phyloP scores from a whole-genome alignment of 2,797 vertebrate genomes.

The Fundulus diaphanus region DNA sequence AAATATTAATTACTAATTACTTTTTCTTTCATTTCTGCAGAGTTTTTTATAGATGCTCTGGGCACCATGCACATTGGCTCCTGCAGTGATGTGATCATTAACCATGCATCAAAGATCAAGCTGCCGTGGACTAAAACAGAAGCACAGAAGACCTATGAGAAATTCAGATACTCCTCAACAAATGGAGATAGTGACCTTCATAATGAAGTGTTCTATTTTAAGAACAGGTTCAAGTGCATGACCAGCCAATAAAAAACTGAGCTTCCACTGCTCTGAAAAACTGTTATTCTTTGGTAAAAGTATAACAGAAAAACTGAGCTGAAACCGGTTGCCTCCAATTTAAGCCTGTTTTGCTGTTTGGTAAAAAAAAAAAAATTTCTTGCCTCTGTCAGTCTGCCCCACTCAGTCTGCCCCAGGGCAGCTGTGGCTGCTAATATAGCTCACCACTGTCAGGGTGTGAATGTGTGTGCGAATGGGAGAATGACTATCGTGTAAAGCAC shows the following conservation, averaged over 20 bases:
- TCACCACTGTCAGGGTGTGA: no score
- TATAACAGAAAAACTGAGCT: no score
- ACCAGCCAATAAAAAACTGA: conserved; percentile 68
- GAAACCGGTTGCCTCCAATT: no score
- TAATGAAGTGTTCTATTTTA: conserved; percentile 86
- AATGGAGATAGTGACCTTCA: conserved; percentile 30
- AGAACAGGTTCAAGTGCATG: conserved; percentile 90
- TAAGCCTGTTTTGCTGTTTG: no score
- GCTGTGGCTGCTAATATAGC: no score
- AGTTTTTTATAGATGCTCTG: conserved; percentile 91
- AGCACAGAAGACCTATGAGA: conserved; percentile 81
- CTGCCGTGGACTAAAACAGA: conserved; percentile 84
- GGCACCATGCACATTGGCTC: conserved; percentile 89
- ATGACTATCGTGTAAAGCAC: no score
- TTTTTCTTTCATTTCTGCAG: conserved; percentile 65
- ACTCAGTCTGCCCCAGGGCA: no score
- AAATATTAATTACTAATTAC: neutral
- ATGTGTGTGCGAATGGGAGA: no score
- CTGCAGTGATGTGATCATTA: conserved; percentile 87
- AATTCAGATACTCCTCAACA: conserved; percentile 81
- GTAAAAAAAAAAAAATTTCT: no score
- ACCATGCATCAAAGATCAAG: conserved; percentile 84
- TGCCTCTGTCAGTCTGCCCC: no score
- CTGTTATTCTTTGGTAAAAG: neutral
- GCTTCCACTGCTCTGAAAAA: neutral